Conservation (phyloP, 2,888 invertebrate genomes). For the Ectemnius cavifrons region DNA sequence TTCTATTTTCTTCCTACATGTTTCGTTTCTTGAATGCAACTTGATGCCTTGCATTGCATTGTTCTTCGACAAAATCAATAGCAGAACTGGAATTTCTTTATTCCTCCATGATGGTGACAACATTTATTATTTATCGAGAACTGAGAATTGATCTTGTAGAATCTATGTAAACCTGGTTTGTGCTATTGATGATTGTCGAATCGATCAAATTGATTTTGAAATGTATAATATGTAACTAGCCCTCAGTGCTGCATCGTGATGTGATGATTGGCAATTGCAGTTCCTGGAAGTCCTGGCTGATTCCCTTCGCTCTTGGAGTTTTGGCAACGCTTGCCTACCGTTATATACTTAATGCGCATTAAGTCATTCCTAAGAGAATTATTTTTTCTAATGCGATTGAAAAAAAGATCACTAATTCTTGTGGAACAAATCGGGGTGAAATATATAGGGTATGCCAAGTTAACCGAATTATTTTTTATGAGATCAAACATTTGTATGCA, state of each 20-base stretch:
- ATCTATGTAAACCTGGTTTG: no score
- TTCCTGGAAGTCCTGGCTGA: constrained; percentile 79
- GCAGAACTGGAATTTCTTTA: no score
- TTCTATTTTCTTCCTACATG: neutral
- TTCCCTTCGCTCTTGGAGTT: constrained; percentile 78
- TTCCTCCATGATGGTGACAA: no score
- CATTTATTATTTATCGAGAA: no score
- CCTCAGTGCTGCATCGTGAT: constrained; percentile 68
- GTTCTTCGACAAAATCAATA: no score
- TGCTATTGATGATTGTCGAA: no score
- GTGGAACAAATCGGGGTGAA: constrained; percentile 37
- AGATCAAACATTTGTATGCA: constrained; percentile 30
- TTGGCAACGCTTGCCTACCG: constrained; percentile 78
- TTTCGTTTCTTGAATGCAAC: no score
- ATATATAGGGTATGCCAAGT: constrained; percentile 14
- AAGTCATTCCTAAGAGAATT: constrained; percentile 46
- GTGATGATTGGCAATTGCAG: constrained; percentile 77
- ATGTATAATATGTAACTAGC: no score
- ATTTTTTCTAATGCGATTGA: neutral
- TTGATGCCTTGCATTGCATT: no score
- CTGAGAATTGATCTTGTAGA: no score
- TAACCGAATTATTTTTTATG: constrained; percentile 41
- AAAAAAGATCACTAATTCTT: constrained; percentile 31
- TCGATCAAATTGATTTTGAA: no score
- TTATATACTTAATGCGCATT: constrained; percentile 75